Evolutionary conservation across 2,888 invertebrate genomes (phyloP).

Genomic region (Oeneis ivallda): DNA sequence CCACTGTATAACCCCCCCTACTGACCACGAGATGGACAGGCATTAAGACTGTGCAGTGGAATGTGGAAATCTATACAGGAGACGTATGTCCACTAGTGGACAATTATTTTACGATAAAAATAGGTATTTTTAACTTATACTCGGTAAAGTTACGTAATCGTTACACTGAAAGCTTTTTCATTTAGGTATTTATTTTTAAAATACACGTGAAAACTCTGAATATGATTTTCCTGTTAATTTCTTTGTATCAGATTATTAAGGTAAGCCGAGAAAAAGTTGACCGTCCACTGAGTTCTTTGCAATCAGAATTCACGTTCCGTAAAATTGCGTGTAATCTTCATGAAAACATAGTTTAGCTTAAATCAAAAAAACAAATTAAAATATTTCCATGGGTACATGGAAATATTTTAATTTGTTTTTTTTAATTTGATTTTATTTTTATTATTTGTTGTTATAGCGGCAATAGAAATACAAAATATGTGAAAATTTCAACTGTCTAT

Average conservation of each 20-base stretch:
- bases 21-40: background rate
- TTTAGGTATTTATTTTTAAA: constrained; percentile 12
- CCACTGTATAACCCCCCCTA: no score
- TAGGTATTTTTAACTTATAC: background rate
- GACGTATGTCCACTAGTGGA: background rate
- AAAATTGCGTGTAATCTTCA: no score
- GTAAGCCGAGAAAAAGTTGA: constrained; percentile 11
- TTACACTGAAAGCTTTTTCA: background rate
- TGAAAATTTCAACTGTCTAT: no score
- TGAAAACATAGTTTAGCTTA: no score
- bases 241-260: constrained; percentile 13
- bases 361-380: no score
- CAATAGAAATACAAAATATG: no score
- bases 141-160: background rate
- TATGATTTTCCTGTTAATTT: constrained; percentile 20
- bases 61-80: background rate
- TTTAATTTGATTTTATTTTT: no score
- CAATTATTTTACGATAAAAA: background rate
- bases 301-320: background rate
- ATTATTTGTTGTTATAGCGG: no score
- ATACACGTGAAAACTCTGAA: constrained; percentile 11
- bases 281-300: background rate
- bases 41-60: background rate
- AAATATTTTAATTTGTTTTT: no score
- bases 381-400: no score